Conservation (phyloP, 2,113 vertebrate genomes). For the Psephotus haematonotus region DNA sequence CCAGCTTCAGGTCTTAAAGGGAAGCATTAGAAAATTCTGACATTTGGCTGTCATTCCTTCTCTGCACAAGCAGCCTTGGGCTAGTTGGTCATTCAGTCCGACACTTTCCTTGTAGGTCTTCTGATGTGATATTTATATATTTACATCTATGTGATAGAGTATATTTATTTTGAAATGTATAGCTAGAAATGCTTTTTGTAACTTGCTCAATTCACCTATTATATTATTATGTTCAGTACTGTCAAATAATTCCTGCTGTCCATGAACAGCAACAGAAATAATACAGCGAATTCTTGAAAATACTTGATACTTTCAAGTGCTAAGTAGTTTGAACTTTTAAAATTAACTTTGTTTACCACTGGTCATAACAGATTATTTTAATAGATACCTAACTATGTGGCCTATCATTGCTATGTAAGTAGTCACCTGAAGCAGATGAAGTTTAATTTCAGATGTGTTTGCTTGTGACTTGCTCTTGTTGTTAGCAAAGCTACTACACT, state of each 20-base stretch:
- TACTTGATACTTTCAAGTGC: neutral
- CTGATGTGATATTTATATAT: neutral
- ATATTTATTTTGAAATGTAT: neutral
- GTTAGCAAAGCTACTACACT: constrained; percentile 95
- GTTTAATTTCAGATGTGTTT: neutral
- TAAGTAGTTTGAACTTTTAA: neutral
- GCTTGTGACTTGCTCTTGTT: neutral
- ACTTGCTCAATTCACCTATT: neutral
- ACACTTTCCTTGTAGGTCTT: neutral
- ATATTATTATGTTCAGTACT: neutral
- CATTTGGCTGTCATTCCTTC: neutral
- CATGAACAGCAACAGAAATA: neutral
- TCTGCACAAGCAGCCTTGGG: neutral
- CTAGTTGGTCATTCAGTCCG: neutral
- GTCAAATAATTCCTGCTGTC: neutral
- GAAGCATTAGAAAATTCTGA: neutral
- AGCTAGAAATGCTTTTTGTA: neutral
- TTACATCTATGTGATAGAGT: neutral
- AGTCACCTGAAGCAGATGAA: neutral
- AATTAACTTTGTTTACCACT: neutral
- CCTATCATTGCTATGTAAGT: neutral
- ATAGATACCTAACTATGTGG: neutral
- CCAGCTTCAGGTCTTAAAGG: neutral
- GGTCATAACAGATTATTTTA: neutral
- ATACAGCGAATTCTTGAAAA: neutral